Conservation (phyloP, 1,140 invertebrate species). For the Hormaphis cornu region DNA sequence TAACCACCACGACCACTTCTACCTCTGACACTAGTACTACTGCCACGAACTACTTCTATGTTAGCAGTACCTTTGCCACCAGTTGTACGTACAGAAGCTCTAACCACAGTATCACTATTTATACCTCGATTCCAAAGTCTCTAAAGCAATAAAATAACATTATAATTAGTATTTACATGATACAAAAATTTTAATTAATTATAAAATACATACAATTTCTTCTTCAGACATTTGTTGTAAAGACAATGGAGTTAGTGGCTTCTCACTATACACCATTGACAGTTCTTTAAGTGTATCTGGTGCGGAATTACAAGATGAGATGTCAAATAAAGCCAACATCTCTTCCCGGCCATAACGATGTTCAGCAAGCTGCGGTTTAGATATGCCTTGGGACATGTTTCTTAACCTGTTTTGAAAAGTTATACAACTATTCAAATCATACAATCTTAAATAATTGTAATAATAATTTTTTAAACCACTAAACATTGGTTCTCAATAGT, state of each 20-base stretch:
- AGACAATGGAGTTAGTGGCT: conserved; percentile 65
- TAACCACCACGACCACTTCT: conserved; percentile 38
- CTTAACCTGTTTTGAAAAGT: conserved; percentile 47
- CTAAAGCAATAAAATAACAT: conserved; percentile 42
- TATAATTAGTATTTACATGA: neutral
- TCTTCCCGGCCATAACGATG: conserved; percentile 77
- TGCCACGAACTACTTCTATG: conserved; percentile 30
- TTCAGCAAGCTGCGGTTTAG: conserved; percentile 58
- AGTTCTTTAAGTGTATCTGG: conserved; percentile 57
- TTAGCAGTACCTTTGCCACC: conserved; percentile 21
- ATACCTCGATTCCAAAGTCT: conserved; percentile 51
- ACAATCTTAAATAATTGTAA: neutral
- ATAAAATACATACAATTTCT: conserved; percentile 53
- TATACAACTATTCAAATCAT: neutral
- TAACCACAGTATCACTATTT: conserved; percentile 47
- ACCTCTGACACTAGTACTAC: conserved; percentile 42
- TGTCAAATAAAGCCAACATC: conserved; percentile 71
- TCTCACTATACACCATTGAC: conserved; percentile 60
- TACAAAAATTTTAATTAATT: neutral
- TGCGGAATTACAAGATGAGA: conserved; percentile 39
- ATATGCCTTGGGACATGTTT: conserved; percentile 50
- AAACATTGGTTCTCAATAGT: no score
- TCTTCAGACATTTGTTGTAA: conserved; percentile 68
- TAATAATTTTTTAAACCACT: no score
- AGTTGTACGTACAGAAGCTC: conserved; percentile 38